Evolutionary conservation across 2,113 vertebrate species (phyloP).

Genomic region (Cromileptes altivelis): DNA sequence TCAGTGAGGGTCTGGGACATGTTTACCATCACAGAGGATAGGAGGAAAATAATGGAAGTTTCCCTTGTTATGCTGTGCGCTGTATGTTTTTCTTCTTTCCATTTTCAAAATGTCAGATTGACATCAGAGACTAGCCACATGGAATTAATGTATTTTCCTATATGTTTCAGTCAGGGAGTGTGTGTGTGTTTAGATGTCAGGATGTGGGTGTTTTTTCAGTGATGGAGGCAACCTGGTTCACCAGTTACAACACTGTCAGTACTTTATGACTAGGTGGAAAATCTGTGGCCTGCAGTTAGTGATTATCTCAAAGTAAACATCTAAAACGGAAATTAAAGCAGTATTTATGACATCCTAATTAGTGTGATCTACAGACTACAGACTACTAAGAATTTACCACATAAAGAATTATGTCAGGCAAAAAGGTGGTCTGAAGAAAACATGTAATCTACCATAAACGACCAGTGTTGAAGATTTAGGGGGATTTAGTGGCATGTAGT

Average conservation of each 20-base stretch:
- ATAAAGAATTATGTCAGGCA: background rate
- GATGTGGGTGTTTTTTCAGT: conserved; percentile 38
- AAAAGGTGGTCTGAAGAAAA: background rate
- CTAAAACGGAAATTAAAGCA: background rate
- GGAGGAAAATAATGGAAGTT: conserved; percentile 69
- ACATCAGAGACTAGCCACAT: conserved; percentile 27
- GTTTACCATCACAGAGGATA: conserved; percentile 50
- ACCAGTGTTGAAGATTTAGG: too few species aligned
- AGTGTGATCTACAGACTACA: background rate
- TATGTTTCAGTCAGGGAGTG: conserved; percentile 31
- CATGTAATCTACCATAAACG: background rate
- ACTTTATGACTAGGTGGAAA: background rate
- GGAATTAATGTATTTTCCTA: conserved; percentile 54
- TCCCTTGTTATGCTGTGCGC: conserved; percentile 52
- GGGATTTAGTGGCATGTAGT: too few species aligned
- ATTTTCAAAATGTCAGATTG: conserved; percentile 37
- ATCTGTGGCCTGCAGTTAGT: background rate
- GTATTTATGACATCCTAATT: background rate
- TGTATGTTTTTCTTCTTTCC: conserved; percentile 42
- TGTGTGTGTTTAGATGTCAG: conserved; percentile 30
- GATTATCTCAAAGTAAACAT: background rate
- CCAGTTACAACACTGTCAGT: background rate
- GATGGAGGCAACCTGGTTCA: background rate
- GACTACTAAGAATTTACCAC: background rate
- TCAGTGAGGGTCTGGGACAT: conserved; percentile 29